phyloP scores from a whole-genome alignment of 2,888 invertebrate species.

The Caenorhabditis zanzibari region DNA sequence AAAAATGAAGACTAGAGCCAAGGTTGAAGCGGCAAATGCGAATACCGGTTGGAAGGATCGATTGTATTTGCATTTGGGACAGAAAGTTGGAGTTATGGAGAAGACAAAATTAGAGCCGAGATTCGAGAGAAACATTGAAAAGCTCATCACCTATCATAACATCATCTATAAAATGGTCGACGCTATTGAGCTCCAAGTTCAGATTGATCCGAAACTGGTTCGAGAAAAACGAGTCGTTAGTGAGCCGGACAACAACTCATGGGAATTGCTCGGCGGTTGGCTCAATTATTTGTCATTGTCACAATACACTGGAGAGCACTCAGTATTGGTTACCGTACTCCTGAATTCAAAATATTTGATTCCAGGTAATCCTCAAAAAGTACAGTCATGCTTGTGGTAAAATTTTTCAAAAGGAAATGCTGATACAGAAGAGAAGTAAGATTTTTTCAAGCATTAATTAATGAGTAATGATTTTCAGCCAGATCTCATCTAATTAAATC shows the following conservation, averaged over 20 bases:
- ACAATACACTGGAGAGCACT: slow-evolving; percentile 32
- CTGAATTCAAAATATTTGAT: neutral
- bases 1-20: no score
- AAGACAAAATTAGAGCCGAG: slow-evolving; percentile 17
- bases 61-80: slow-evolving; percentile 7
- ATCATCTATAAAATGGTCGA: slow-evolving; percentile 53
- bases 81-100: slow-evolving; percentile 37
- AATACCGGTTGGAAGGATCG: neutral
- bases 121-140: slow-evolving; percentile 58
- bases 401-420: slow-evolving; percentile 36
- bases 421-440: slow-evolving; percentile 52
- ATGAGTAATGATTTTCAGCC: slow-evolving; percentile 23
- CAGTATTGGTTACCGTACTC: neutral
- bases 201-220: slow-evolving; percentile 19
- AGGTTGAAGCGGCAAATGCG: slow-evolving; percentile 2
- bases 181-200: slow-evolving; percentile 48
- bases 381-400: slow-evolving; percentile 55
- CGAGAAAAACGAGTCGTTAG: slow-evolving; percentile 1
- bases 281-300: slow-evolving; percentile 23
- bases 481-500: slow-evolving; percentile 42
- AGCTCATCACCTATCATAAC: slow-evolving; percentile 55
- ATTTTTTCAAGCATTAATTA: no score
- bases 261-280: slow-evolving; percentile 62
- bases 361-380: slow-evolving; percentile 31
- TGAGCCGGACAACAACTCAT: slow-evolving; percentile 38